These are phyloP conservation scores for Propsilocerus akamusi DNA, from an alignment of 1,140 invertebrate species.

Conservation along the genomic window DNA sequence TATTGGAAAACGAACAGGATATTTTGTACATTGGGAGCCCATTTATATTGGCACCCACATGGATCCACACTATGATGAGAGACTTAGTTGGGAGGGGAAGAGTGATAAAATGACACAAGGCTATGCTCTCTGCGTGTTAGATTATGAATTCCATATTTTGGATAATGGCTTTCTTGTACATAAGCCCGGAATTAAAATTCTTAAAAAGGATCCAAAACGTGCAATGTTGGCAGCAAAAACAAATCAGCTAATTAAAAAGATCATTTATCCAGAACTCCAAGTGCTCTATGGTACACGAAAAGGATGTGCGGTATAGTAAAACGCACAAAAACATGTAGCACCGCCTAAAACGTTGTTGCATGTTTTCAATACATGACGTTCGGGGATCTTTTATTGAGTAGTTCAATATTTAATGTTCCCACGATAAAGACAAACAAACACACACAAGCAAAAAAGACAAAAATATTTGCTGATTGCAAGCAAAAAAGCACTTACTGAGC, in stretches of 20 bases:
- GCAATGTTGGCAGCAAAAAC: constrained; percentile 58
- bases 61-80: constrained; percentile 75
- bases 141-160: constrained; percentile 78
- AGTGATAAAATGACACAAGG: constrained; percentile 92
- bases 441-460: background rate
- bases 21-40: constrained; percentile 74
- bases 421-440: background rate
- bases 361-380: background rate
- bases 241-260: constrained; percentile 56
- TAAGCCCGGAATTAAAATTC: constrained; percentile 67
- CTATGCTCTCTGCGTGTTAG: constrained; percentile 66
- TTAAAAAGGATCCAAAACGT: constrained; percentile 53
- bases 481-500: no score
- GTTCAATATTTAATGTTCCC: no score
- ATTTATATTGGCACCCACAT: constrained; percentile 73
- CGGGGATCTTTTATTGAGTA: no score
- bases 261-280: constrained; percentile 68
- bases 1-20: constrained; percentile 60
- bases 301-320: constrained; percentile 59
- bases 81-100: constrained; percentile 76
- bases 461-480: background rate
- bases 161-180: constrained; percentile 80
- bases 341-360: background rate
- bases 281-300: constrained; percentile 59
- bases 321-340: background rate